Evolutionary conservation across 2,113 vertebrate species (phyloP).

Genomic region (Tiliqua scincoides): DNA sequence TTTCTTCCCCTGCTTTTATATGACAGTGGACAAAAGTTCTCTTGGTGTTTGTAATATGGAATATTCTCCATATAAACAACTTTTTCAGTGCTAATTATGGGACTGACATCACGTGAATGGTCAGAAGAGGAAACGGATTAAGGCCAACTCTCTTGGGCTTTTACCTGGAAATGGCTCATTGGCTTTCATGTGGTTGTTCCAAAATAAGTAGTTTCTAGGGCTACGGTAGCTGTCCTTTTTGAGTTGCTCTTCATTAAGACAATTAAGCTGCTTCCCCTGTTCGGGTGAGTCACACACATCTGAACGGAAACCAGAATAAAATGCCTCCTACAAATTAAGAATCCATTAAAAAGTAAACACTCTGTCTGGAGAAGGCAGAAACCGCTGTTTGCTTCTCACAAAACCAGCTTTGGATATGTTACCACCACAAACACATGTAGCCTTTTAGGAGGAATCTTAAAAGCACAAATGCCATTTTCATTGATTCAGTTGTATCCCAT

Average conservation of each 20-base stretch:
- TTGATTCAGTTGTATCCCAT: too few species aligned
- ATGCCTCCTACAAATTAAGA: background rate
- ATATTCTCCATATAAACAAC: conserved; percentile 4
- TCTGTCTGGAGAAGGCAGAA: background rate
- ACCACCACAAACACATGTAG: background rate
- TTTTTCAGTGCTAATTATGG: background rate
- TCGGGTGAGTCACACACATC: conserved; percentile 10
- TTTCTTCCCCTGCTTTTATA: background rate
- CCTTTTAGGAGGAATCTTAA: background rate
- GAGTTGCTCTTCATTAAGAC: background rate
- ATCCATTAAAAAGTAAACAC: conserved; percentile 11
- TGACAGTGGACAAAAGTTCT: background rate
- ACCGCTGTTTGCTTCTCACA: background rate
- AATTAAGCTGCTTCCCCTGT: background rate
- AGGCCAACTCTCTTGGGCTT: background rate
- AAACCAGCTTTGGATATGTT: background rate
- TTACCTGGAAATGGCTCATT: background rate
- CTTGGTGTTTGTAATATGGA: conserved; percentile 13
- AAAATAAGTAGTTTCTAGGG: background rate
- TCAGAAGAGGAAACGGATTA: background rate
- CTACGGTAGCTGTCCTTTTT: background rate
- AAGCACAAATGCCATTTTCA: background rate
- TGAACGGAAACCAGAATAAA: conserved; percentile 3
- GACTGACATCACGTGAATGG: background rate
- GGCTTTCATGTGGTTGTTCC: background rate